phyloP scores from a whole-genome alignment of 2,113 vertebrate species.

The Phaethornis superciliosus region DNA sequence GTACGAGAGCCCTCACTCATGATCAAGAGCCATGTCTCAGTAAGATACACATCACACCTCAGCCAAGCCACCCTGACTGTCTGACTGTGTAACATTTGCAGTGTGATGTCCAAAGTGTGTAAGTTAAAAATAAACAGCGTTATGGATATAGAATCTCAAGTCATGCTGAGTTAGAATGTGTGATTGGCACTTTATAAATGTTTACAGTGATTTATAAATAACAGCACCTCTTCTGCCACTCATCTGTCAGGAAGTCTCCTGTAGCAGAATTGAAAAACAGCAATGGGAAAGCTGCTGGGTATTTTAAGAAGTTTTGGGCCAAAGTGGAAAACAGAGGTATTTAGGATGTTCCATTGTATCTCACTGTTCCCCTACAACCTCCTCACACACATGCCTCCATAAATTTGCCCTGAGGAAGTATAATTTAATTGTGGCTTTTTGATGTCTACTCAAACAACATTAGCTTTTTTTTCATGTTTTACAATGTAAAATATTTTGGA shows the following conservation, averaged over 20 bases:
- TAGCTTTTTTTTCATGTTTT: conserved; percentile 48
- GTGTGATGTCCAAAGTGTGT: not conserved
- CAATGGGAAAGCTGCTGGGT: not conserved
- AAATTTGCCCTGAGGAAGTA: not conserved
- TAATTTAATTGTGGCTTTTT: conserved; percentile 60
- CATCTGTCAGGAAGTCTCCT: not conserved
- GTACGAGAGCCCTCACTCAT: not conserved
- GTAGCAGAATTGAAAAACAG: not conserved
- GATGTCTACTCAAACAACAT: conserved; percentile 51
- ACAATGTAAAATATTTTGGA: conserved; percentile 22
- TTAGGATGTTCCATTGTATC: not conserved
- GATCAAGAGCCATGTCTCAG: not conserved
- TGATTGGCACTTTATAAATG: not conserved
- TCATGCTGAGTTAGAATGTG: not conserved
- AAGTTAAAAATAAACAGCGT: conserved; percentile 13
- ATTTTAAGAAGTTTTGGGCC: not conserved
- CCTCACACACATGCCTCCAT: not conserved
- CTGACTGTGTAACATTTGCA: rapidly evolving
- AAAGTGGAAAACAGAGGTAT: not conserved
- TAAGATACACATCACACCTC: not conserved
- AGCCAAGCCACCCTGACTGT: rapidly evolving
- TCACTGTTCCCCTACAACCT: not conserved
- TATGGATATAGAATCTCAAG: not conserved
- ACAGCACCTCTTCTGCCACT: not conserved
- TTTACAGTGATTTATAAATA: conserved; percentile 21